Conservation (phyloP, 2,888 invertebrate species). For the Acanthoscelides obtectus region DNA sequence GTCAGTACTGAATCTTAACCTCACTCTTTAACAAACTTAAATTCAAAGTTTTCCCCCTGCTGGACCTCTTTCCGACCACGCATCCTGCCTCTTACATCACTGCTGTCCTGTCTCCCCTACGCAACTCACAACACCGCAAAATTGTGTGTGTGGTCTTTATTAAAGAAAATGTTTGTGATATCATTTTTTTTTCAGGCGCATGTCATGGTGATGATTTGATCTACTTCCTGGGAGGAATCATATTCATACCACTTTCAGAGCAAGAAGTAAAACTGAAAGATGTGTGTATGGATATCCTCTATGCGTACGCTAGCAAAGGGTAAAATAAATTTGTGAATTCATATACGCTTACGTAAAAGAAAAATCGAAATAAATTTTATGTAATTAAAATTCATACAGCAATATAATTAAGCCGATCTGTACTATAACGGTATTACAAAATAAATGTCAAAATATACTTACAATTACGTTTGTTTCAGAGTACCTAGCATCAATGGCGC, state of each 20-base stretch:
- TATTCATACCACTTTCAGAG: neutral
- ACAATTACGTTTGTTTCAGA: neutral
- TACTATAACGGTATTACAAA: neutral
- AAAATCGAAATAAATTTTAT: too few relatives aligned
- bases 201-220: neutral
- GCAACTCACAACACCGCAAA: too few relatives aligned
- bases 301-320: neutral
- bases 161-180: too few relatives aligned
- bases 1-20: too few relatives aligned
- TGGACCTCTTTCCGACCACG: too few relatives aligned
- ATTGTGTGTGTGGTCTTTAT: too few relatives aligned
- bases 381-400: too few relatives aligned
- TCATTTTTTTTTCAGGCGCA: neutral
- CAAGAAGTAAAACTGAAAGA: neutral
- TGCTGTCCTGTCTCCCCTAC: too few relatives aligned
- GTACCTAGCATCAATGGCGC: neutral
- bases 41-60: too few relatives aligned
- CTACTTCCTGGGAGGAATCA: neutral
- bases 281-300: neutral
- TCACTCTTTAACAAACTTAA: too few relatives aligned
- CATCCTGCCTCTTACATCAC: too few relatives aligned
- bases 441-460: neutral
- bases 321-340: neutral
- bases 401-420: too few relatives aligned
- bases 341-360: neutral